A percentile compares a stretch with the other conserved stretches of the same genome.
phyloP scores from a whole-genome alignment of 2,113 vertebrate species.

The Sapajus apella region DNA sequence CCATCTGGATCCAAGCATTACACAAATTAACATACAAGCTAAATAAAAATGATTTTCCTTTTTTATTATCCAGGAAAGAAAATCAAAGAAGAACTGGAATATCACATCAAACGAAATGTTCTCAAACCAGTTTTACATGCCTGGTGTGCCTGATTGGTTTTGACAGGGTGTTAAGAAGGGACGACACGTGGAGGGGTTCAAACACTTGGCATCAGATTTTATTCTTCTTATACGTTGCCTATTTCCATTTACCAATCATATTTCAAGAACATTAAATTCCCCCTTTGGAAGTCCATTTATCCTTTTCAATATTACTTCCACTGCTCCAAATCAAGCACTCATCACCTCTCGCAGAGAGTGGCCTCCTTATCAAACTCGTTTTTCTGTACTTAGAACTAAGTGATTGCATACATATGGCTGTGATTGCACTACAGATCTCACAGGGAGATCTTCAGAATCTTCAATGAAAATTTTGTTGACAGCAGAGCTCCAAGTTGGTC shows the following conservation, averaged over 20 bases:
- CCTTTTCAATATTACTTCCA: background rate
- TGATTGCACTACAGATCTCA: background rate
- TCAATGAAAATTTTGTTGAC: background rate
- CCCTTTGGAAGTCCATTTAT: background rate
- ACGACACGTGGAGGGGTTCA: background rate
- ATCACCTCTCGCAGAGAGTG: background rate
- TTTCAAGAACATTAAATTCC: background rate
- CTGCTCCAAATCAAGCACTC: background rate
- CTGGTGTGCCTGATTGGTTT: background rate
- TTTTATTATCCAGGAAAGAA: conserved; percentile 43
- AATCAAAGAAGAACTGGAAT: conserved; percentile 62
- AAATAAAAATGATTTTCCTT: conserved; percentile 47
- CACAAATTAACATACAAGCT: conserved; percentile 52
- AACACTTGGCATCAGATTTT: conserved; percentile 7
- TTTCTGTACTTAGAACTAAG: background rate
- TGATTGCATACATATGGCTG: background rate
- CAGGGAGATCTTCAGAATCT: background rate
- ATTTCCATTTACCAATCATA: conserved; percentile 27
- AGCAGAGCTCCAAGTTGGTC: background rate
- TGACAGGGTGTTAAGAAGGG: conserved; percentile 1
- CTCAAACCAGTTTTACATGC: conserved; percentile 21
- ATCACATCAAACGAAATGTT: conserved; percentile 60
- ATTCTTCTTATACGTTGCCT: conserved; percentile 5
- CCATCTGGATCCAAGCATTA: conserved; percentile 27
- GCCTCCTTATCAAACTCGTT: background rate